A percentile compares a stretch with the other conserved stretches of the same genome.
phyloP scores from a whole-genome alignment of 2,797 vertebrate genomes.

The Microctenopoma stevenorrisi region DNA sequence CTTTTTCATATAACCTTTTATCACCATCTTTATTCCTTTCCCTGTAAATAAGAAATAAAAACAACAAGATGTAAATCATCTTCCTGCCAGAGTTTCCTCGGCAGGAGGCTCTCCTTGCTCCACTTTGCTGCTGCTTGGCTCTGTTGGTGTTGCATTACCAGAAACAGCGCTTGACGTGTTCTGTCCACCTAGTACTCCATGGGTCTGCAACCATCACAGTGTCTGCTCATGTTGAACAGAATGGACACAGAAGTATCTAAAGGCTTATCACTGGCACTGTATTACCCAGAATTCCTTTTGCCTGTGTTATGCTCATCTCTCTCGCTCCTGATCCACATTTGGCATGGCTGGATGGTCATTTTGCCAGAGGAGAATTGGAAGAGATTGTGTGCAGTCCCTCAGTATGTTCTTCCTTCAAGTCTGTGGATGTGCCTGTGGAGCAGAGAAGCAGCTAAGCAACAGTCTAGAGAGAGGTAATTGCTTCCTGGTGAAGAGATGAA shows the following conservation, averaged over 20 bases:
- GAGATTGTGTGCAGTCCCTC: slow-evolving; percentile 70
- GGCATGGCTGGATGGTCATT: slow-evolving; percentile 75
- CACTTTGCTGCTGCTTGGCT: slow-evolving; percentile 12
- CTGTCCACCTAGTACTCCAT: slow-evolving; percentile 31
- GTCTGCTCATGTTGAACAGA: slow-evolving; percentile 60
- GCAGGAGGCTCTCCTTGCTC: slow-evolving; percentile 3
- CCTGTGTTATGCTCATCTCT: slow-evolving; percentile 65
- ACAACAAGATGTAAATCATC: background rate
- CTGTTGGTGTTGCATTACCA: slow-evolving; percentile 32
- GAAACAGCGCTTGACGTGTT: background rate
- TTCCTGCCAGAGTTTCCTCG: background rate
- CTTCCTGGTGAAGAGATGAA: slow-evolving; percentile 62
- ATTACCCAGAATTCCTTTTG: slow-evolving; percentile 72
- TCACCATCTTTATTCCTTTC: background rate
- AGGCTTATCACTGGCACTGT: slow-evolving; percentile 66
- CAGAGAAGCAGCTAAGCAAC: slow-evolving; percentile 54
- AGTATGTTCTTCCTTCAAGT: slow-evolving; percentile 65
- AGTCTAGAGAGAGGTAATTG: slow-evolving; percentile 52
- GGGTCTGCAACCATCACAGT: slow-evolving; percentile 41
- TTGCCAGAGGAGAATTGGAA: slow-evolving; percentile 71
- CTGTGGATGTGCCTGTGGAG: slow-evolving; percentile 53
- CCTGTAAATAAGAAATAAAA: background rate
- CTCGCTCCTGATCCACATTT: slow-evolving; percentile 75
- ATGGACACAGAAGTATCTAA: slow-evolving; percentile 62
- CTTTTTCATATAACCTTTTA: background rate